These are phyloP conservation scores for Sebastes dallii DNA, from an alignment of 2,797 vertebrate species.

Conservation along the genomic window DNA sequence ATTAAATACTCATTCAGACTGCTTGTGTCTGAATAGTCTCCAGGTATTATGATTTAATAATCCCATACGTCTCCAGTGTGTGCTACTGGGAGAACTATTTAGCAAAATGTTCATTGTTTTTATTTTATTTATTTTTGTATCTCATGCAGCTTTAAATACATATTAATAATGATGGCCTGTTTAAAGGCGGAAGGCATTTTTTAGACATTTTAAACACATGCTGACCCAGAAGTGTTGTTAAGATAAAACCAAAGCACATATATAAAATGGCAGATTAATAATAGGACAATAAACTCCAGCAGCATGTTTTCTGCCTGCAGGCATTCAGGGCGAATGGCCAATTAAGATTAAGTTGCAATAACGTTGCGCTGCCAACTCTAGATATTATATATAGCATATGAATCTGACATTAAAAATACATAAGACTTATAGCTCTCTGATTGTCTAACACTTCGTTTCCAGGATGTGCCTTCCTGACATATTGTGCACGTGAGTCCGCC, in stretches of 20 bases:
- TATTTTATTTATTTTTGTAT: background rate
- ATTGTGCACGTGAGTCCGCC: conserved; percentile 92
- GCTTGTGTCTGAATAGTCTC: conserved; percentile 52
- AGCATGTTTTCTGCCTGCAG: conserved; percentile 23
- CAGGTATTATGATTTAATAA: conserved; percentile 62
- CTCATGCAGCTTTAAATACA: background rate
- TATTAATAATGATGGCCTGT: background rate
- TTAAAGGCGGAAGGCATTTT: conserved; percentile 5
- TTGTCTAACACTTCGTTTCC: conserved; percentile 23
- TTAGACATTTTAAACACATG: background rate
- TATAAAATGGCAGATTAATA: conserved; percentile 33
- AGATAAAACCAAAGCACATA: conserved; percentile 9
- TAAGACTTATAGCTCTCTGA: background rate
- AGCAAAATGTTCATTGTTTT: conserved; percentile 27
- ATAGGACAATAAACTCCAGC: conserved; percentile 8
- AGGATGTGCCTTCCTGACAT: conserved; percentile 94
- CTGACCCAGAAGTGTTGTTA: conserved; percentile 13
- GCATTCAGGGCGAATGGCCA: conserved; percentile 12
- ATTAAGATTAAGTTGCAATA: conserved; percentile 21
- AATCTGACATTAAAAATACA: conserved; percentile 33
- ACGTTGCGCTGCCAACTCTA: background rate
- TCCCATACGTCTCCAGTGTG: conserved; percentile 21
- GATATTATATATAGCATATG: conserved; percentile 2
- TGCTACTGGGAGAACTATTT: conserved; percentile 3
- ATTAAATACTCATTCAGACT: conserved; percentile 65